Conservation (phyloP, 2,113 vertebrate genomes). For the Hiodon tergisus region DNA sequence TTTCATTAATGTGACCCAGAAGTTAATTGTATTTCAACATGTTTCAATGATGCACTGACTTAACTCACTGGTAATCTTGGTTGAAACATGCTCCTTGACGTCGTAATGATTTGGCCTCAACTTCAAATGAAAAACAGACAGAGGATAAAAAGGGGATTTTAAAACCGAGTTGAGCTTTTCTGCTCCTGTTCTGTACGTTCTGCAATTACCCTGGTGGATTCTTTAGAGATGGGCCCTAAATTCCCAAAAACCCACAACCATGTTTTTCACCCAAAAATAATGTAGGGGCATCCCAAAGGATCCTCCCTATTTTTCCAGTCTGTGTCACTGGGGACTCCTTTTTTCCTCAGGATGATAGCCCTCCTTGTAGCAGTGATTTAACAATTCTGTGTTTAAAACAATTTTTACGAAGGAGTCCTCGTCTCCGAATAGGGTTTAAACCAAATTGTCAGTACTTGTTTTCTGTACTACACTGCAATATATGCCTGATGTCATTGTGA, state of each 20-base stretch:
- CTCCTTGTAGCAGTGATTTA: slow-evolving; percentile 48
- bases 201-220: background rate
- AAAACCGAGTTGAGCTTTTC: slow-evolving; percentile 12
- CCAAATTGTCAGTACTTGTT: slow-evolving; percentile 30
- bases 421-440: slow-evolving; percentile 34
- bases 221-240: background rate
- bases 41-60: slow-evolving; percentile 8
- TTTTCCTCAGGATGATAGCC: too few species aligned
- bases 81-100: slow-evolving; percentile 2
- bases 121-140: slow-evolving; percentile 23
- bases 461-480: slow-evolving; percentile 19
- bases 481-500: too few species aligned
- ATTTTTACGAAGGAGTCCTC: slow-evolving; percentile 30
- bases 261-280: background rate
- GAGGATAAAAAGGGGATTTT: slow-evolving; percentile 17
- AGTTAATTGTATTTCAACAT: background rate
- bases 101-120: slow-evolving; percentile 5
- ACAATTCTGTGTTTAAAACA: slow-evolving; percentile 47
- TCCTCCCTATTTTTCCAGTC: background rate
- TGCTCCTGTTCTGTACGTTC: background rate
- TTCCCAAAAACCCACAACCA: background rate
- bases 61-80: slow-evolving; percentile 15
- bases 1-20: background rate
- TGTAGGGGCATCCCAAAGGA: background rate
- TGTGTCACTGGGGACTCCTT: too few species aligned